Evolutionary conservation across 2,888 invertebrate species (phyloP).

Genomic region (Caenorhabditis sp.): DNA sequence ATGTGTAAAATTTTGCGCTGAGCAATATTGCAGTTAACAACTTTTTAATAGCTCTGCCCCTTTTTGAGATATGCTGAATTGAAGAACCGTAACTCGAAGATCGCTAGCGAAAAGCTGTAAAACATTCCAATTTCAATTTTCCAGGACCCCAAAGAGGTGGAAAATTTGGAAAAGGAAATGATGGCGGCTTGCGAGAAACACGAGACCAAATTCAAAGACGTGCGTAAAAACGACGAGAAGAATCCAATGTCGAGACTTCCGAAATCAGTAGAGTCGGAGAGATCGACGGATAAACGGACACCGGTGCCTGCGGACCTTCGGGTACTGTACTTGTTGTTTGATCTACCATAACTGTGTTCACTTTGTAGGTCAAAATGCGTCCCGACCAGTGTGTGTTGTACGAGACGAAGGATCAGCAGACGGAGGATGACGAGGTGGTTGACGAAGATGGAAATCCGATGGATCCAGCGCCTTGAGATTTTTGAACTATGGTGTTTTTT

Average conservation of each 20-base stretch:
- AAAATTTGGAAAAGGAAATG: constrained; percentile 22
- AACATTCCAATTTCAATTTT: too few relatives aligned
- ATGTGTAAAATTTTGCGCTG: too few relatives aligned
- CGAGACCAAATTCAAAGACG: constrained; percentile 13
- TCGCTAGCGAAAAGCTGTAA: too few relatives aligned
- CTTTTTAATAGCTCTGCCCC: too few relatives aligned
- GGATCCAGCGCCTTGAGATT: neutral
- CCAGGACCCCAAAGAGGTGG: constrained; percentile 16
- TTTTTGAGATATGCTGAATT: too few relatives aligned
- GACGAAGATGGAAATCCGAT: neutral
- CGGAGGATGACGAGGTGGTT: constrained; percentile 14
- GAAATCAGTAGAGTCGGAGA: constrained; percentile 16
- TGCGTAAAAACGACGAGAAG: constrained; percentile 11
- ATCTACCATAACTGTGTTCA: too few relatives aligned
- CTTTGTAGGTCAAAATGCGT: constrained; percentile 28
- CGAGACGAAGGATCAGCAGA: constrained; percentile 21
- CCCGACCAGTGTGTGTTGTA: constrained; percentile 22
- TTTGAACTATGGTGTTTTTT: neutral
- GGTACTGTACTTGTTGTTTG: neutral
- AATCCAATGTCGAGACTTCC: constrained; percentile 6
- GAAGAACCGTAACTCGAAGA: too few relatives aligned
- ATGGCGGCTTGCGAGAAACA: constrained; percentile 13
- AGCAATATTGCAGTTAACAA: too few relatives aligned
- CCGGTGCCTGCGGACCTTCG: constrained; percentile 4
- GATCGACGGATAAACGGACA: constrained; percentile 13